Evolutionary conservation across 2,797 vertebrate genomes (phyloP), one percentile per base, ranked within the genome.

Genomic region (Pogonophryne albipinna): DNA sequence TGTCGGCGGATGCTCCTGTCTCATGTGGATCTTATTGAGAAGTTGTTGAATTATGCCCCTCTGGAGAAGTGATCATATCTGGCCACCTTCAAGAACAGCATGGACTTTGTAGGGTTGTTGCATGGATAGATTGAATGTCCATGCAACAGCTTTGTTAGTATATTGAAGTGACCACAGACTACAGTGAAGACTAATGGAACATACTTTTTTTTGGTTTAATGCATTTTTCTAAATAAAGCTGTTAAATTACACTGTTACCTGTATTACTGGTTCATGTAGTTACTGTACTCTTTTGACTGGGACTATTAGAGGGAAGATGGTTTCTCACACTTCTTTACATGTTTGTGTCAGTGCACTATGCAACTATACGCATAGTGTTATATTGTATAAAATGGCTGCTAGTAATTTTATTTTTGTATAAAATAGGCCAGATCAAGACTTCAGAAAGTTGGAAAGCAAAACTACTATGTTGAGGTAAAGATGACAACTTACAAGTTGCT

Each of bases 21-120:
- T 64, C 98, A 99, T 0, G 97, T 99, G 84, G 98, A 99, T 93
- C 96, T 99, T 66, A 99, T 99, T 62, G 98, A 99, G 92, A 99
- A 99, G 85, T 92, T 99, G 74, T 89, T 99, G 90, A 99, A 99
- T 94, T 99, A 99, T 9, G 97, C 97, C 0, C 98, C 98, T 0
- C 90, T 99, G 87, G 98, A 99, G 90, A 98, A 98, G 89, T 98
- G 89, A 96, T 77, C 49, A 14, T 3, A 45, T 47, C 23, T 27
- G 20, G 3, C 55, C 19, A 7, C 17, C 46, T 57, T n/a, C 1
- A 73, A 31, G 14, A 66, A 49, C 8, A 13, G 14, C 66, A 63
- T 38, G 66, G 79, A 82, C 82, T 74, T 59, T 47, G 4, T 27
- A 17, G 19, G 13, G 23, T 16, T 58, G 53, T 56, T 19, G 16